phyloP scores from a whole-genome alignment of 2,888 invertebrate genomes.

The Nemoura dubitans region DNA sequence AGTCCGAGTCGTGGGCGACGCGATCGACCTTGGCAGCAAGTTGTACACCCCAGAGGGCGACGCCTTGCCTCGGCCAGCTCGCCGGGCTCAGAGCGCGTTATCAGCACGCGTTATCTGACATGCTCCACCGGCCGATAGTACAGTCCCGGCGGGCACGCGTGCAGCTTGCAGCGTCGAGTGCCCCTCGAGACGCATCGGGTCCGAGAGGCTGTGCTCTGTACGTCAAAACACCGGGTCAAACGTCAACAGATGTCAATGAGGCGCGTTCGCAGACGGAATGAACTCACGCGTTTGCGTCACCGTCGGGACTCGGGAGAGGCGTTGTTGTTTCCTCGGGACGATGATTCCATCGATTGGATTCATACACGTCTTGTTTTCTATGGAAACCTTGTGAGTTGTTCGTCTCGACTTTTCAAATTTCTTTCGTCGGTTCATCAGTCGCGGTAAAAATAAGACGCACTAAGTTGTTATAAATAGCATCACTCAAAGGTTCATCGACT shows the following conservation, averaged over 20 bases:
- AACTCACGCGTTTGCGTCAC: not conserved
- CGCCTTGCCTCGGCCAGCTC: not conserved
- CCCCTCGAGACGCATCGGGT: not conserved
- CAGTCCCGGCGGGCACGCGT: no score
- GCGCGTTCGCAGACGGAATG: not conserved
- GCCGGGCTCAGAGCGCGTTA: not conserved
- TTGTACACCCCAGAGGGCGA: not conserved
- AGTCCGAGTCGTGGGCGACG: no score
- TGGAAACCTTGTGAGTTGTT: not conserved
- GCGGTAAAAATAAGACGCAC: not conserved
- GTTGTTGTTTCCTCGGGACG: not conserved
- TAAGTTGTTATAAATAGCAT: not conserved
- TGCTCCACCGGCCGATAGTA: not conserved
- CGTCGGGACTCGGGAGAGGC: not conserved
- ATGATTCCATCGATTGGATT: not conserved
- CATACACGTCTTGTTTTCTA: no score
- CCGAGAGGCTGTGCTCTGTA: not conserved
- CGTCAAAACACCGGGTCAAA: not conserved
- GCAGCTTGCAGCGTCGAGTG: no score
- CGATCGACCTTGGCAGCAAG: not conserved
- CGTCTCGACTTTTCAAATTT: not conserved
- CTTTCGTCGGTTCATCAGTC: not conserved
- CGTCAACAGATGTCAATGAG: not conserved
- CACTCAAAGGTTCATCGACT: slow-evolving; percentile 7
- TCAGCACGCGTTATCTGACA: not conserved